These are phyloP conservation scores for Ophiothrix spiculata DNA, from an alignment of 35 echinoderm and acorn worm species.

Conservation along the genomic window DNA sequence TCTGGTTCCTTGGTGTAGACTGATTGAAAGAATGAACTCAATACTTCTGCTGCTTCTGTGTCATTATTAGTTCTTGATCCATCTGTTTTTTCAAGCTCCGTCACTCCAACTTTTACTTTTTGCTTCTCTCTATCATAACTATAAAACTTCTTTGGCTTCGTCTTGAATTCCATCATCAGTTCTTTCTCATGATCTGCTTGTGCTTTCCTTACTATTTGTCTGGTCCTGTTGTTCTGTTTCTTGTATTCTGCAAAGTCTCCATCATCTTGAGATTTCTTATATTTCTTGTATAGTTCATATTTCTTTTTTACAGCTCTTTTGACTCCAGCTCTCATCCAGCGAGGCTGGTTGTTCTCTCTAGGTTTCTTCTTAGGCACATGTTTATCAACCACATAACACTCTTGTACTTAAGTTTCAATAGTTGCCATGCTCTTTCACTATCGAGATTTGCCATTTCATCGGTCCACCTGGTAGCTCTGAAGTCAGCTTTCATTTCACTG, in stretches of 20 bases:
- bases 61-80: slow-evolving; percentile 2
- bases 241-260: neutral
- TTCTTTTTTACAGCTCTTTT: neutral
- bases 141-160: neutral
- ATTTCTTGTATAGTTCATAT: neutral
- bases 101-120: slow-evolving; percentile 4
- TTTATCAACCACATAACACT: neutral
- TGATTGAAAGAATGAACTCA: slow-evolving; percentile 25
- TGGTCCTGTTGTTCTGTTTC: slow-evolving; percentile 11
- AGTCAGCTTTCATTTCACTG: too few species aligned
- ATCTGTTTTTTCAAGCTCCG: slow-evolving; percentile 21
- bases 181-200: slow-evolving; percentile 24
- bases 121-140: slow-evolving; percentile 7
- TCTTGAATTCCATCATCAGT: slow-evolving; percentile 6
- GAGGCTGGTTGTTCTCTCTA: neutral
- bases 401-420: too few species aligned
- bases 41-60: slow-evolving; percentile 15
- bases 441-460: too few species aligned
- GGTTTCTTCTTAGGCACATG: slow-evolving; percentile 4
- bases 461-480: too few species aligned
- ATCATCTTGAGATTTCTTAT: neutral
- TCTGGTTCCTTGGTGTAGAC: slow-evolving; percentile 18
- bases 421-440: too few species aligned
- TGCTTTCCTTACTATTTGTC: neutral
- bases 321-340: neutral